Evolutionary conservation across 2,113 vertebrate species (phyloP).

Genomic region (Dipodomys stephensi): DNA sequence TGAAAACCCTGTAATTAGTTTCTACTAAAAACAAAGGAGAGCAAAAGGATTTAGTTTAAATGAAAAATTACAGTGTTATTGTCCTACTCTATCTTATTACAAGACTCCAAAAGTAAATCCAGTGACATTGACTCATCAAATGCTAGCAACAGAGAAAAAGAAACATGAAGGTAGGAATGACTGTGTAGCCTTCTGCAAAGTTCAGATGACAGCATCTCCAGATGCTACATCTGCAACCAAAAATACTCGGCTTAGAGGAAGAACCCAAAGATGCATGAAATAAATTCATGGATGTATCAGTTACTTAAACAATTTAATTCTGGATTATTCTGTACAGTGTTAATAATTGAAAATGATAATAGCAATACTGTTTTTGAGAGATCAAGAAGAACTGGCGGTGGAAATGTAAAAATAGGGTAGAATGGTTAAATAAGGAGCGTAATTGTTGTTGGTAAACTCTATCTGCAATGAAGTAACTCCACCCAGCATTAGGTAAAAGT

Average conservation of each 20-base stretch:
- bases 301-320: neutral
- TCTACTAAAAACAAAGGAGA: too few species aligned
- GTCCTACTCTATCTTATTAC: neutral
- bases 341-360: neutral
- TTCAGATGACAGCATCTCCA: neutral
- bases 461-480: neutral
- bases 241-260: neutral
- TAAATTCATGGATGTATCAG: neutral
- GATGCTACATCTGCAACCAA: fast-evolving
- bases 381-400: neutral
- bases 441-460: neutral
- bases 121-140: neutral
- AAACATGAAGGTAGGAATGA: neutral
- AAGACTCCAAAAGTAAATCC: neutral
- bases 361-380: neutral
- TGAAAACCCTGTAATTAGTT: too few species aligned
- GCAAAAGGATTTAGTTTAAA: too few species aligned
- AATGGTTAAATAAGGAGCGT: neutral
- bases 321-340: neutral
- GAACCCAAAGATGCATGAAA: neutral
- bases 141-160: neutral
- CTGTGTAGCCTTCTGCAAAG: neutral
- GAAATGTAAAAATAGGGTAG: neutral
- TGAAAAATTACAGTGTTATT: neutral
- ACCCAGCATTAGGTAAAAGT: neutral